Evolutionary conservation across 2,888 invertebrate genomes (phyloP), one percentile per base, ranked within the genome.

Genomic region (Thysanoteuthis rhombus): DNA sequence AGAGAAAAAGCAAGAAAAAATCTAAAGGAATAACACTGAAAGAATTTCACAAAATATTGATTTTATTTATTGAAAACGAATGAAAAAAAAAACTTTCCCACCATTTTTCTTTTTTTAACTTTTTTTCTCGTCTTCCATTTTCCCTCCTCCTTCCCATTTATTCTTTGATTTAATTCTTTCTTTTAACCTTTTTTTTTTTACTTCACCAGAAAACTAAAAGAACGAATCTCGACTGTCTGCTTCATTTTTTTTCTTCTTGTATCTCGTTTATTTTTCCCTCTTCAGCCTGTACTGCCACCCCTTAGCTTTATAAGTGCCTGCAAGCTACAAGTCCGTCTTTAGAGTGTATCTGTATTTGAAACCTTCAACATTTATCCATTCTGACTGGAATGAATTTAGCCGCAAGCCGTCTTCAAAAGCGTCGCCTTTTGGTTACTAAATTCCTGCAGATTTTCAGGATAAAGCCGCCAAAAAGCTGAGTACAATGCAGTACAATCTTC

Each of bases 281-380:
- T 32, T 6, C 19, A 25, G 22, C 39, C 28, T 91, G 16, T 91
- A 3, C 40, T 19, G 28, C 92, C 42, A 6, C 92, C 42, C 32
- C 42, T 10, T 36, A 92, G 45, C 92, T n/a, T 40, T 92, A 45
- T 92, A 28, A 45, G 45, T 45, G 75, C n/a, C 75, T 75, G 36
- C 75, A 75, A 75, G 75, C 75, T 75, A 75, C 75, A 75, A 75
- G 75, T 75, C 75, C n/a, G 36, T 75, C n/a, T 75, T 75, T n/a
- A 75, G 36, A 75, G 75, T 75, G 75, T 90, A 39, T 42, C 90
- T 90, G 90, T 90, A 39, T 42, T 92, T 40, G 40, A 42, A 92
- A 45, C 92, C 92, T 92, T 92, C 92, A 92, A 92, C 92, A 42
- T 42, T 91, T 91, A 40, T 91, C 40, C 91, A 91, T 91, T 91